Conservation (phyloP, 1,140 invertebrate genomes). For the Drosophila tsacasi region DNA sequence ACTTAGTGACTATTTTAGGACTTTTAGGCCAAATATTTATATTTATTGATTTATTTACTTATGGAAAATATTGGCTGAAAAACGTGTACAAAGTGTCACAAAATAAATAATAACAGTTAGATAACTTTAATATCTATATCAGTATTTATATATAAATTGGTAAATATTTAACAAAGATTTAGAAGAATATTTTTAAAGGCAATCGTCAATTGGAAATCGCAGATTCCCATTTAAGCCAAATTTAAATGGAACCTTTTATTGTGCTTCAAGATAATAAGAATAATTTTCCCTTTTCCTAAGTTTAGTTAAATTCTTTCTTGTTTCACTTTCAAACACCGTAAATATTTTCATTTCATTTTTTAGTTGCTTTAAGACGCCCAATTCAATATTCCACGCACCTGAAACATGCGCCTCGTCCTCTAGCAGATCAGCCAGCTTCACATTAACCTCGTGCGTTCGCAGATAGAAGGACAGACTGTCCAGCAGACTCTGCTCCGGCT, state of each 20-base stretch:
- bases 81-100: neutral
- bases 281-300: too few species aligned
- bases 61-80: neutral
- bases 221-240: neutral
- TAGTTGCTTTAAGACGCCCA: neutral
- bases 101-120: neutral
- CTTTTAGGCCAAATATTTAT: neutral
- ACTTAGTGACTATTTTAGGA: neutral
- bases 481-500: conserved; percentile 66
- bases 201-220: neutral
- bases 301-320: neutral
- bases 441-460: conserved; percentile 89
- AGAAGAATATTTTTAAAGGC: neutral
- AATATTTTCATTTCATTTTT: neutral
- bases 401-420: conserved; percentile 52
- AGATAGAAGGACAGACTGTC: conserved; percentile 88
- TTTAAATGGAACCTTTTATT: neutral
- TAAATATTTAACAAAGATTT: too few species aligned
- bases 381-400: conserved; percentile 36
- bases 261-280: too few species aligned
- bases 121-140: neutral
- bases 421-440: conserved; percentile 88
- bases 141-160: neutral
- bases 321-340: neutral
- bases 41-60: too few species aligned